Evolutionary conservation across 2,113 vertebrate genomes (phyloP), one percentile per base, ranked within the genome.

Genomic region (Edolisoma coerulescens): DNA sequence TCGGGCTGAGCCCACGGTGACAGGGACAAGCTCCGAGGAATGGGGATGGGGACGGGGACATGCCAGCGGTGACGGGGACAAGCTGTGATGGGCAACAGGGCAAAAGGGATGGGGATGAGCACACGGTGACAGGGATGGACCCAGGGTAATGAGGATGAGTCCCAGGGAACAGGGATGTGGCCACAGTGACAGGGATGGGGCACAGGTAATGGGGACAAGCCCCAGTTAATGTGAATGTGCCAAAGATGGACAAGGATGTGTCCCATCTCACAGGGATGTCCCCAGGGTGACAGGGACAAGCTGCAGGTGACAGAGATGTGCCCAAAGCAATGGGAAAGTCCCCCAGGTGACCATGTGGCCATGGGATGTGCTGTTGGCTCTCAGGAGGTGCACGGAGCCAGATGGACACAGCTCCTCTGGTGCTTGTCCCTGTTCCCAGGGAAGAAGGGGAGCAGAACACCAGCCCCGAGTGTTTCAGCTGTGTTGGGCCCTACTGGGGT

Each of bases 1-100:
- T 0, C 0, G 28, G 22, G 35, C 16, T 2, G 2, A 5, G 44
- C 22, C 35, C 11, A 3, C 1, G 16, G 53, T 22, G 27, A 35
- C 5, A 6, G 22, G 71, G 47, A 33, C 3, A 2, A 33, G 47
- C 10, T 39, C 19, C 7, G 6, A 10, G 10, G 9, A 10, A 9
- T 1, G 2, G 50, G 9, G 9, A 9, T 1, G 2, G 50, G 49
- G 41, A 54, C 0, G 2, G 12, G 35, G 27, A 21, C 2, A 3
- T 9, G 24, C 27, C 32, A 23, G 6, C 1, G 8, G 26, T 50
- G 41, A 15, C 24, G 42, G 47, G 47, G 53, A 30, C 2, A 1
- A 16, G 24, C 13, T 50, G 22, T 20, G n/a, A n/a, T n/a, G n/a
- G n/a, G n/a, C n/a, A n/a, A n/a, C n/a, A n/a, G 39, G 19, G 32